Percentiles rank a stretch among this genome's conserved stretches.
Evolutionary conservation across 2,113 vertebrate genomes (phyloP).

Genomic region (Podilymbus podiceps): DNA sequence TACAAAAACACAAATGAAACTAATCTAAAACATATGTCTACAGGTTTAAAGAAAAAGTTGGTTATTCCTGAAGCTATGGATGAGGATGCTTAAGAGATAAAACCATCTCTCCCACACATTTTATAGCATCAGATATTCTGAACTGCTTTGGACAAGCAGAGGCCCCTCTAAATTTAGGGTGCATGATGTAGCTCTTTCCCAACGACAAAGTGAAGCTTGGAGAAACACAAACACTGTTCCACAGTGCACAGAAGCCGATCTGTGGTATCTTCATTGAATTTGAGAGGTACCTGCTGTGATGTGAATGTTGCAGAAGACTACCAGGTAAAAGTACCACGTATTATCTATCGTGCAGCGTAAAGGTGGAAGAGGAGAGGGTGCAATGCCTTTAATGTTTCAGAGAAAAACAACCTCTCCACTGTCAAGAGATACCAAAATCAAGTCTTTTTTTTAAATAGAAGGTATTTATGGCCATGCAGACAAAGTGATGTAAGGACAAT

Average conservation of each 20-base stretch:
- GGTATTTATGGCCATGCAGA: background rate
- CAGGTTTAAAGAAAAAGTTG: constrained; percentile 42
- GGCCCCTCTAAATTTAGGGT: constrained; percentile 5
- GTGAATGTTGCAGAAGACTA: background rate
- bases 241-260: background rate
- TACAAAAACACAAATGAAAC: constrained; percentile 61
- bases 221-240: background rate
- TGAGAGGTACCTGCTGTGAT: background rate
- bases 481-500: background rate
- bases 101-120: background rate
- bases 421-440: background rate
- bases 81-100: constrained; percentile 5
- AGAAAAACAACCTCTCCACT: background rate
- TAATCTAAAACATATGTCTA: constrained; percentile 46
- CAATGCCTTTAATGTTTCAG: background rate
- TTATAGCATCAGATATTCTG: constrained; percentile 1
- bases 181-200: constrained; percentile 1
- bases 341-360: background rate
- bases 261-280: background rate
- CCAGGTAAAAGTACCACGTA: background rate
- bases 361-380: background rate
- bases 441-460: background rate
- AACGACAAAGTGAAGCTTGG: background rate
- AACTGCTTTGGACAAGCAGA: background rate
- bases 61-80: constrained; percentile 17